Conservation (phyloP, 2,888 invertebrate species). For the Hemithea aestivaria region DNA sequence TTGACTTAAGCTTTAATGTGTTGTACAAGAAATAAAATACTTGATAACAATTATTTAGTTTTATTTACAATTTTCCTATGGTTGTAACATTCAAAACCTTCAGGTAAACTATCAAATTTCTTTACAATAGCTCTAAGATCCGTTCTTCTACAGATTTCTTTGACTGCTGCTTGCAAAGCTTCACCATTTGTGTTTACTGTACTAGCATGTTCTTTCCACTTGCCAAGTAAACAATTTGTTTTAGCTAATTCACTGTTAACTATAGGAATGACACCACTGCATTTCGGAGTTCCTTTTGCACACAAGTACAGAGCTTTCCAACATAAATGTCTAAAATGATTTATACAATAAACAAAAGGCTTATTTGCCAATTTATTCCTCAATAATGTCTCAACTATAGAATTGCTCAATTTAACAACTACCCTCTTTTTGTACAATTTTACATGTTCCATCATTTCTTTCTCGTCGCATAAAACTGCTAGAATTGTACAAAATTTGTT, state of each 20-base stretch:
- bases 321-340: slow-evolving; percentile 66
- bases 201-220: slow-evolving; percentile 62
- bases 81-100: slow-evolving; percentile 57
- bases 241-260: slow-evolving; percentile 56
- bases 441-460: slow-evolving; percentile 49
- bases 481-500: slow-evolving; percentile 72
- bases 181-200: slow-evolving; percentile 51
- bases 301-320: slow-evolving; percentile 63
- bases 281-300: slow-evolving; percentile 58
- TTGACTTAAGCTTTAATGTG: slow-evolving; percentile 21
- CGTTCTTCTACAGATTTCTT: slow-evolving; percentile 52
- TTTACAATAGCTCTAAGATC: slow-evolving; percentile 55
- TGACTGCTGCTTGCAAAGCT: slow-evolving; percentile 37
- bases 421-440: slow-evolving; percentile 60
- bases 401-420: slow-evolving; percentile 60
- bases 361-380: slow-evolving; percentile 46
- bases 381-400: slow-evolving; percentile 52
- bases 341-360: slow-evolving; percentile 62
- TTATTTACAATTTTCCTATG: slow-evolving; percentile 35
- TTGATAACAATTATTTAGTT: slow-evolving; percentile 17
- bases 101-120: slow-evolving; percentile 49
- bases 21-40: slow-evolving; percentile 17
- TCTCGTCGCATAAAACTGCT: slow-evolving; percentile 51
- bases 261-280: slow-evolving; percentile 48
- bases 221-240: slow-evolving; percentile 65